Base-by-base conservation (phyloP, 2,888 invertebrate genomes). In the Fragum fragum region DNA sequence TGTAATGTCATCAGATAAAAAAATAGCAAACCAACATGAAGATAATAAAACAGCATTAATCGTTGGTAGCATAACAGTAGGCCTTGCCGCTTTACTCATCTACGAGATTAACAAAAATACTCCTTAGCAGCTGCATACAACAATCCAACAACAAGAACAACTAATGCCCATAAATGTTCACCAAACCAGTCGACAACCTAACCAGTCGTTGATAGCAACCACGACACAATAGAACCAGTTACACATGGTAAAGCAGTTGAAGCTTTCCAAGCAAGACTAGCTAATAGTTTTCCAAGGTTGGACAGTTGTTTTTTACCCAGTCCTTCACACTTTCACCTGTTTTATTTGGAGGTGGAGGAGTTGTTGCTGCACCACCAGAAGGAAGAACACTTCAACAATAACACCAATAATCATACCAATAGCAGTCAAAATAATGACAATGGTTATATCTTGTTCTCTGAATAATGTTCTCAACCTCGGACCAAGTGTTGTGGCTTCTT, bases 121-220 rank as follows among this genome's bases (percentile, higher is more conserved):
- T 73, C 73, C 14, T 63, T 73, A 66, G 73, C 59, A 73, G 47
- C 61, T 7, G 47, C 73, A 73, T 42, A 42, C 18, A 59, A 26
- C 61, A 73, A 47, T 28, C 68, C 68, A 57, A 55, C 57, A 69
- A 75, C 57, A 42, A 36, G 6, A 23, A 57, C 42, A 57, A 75
- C 26, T 55, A 75, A 61, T 16, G 75, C 75, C 79, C 74, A 75
- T 28, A 75, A 57, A 76, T 81, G 66, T 29, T 81, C 68, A n/a
- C 55, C 75, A 71, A 80, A 76, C 75, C 79, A 80, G 14, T 73
- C 32, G 23, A 80, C 79, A 61, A 76, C 76, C 57, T 81, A 76
- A 36, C 76, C 76, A 39, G 73, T 53, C 7, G 73, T 52, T 39
- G 73, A 76, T 23, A 80, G 28, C 68, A 81, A 69, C 79, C 73